These are phyloP conservation scores for Lasioglossum malachurum DNA, from an alignment of 2,888 invertebrate species.

Conservation along the genomic window DNA sequence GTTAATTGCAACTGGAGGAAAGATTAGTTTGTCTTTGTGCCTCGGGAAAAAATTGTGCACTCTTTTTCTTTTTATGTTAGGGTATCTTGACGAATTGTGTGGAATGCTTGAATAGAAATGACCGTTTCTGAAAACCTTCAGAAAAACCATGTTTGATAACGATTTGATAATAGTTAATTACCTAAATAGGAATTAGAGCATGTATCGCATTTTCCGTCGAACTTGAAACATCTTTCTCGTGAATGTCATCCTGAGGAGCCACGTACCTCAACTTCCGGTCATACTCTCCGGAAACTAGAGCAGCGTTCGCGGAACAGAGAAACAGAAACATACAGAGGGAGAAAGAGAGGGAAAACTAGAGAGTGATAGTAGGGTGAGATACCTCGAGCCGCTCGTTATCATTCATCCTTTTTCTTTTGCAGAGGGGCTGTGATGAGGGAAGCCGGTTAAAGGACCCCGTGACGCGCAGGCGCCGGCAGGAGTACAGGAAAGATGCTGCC, in stretches of 20 bases:
- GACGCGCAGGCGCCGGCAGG: constrained; percentile 80
- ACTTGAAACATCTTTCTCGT: not conserved
- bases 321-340: not conserved
- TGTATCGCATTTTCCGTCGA: not conserved
- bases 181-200: not conserved
- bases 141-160: not conserved
- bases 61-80: not conserved
- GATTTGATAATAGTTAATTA: too few relatives aligned
- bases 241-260: not conserved
- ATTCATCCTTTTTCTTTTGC: constrained; percentile 66
- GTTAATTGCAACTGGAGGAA: constrained; percentile 11
- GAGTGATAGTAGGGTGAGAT: not conserved
- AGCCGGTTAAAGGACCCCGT: constrained; percentile 79
- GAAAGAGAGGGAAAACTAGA: not conserved
- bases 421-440: constrained; percentile 83
- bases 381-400: constrained; percentile 25
- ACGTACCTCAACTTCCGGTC: not conserved
- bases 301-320: not conserved
- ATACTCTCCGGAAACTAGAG: not conserved
- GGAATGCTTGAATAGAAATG: not conserved
- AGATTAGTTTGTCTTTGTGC: constrained; percentile 16
- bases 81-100: not conserved
- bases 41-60: not conserved
- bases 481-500: constrained; percentile 82
- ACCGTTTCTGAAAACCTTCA: not conserved